Evolutionary conservation across 2,797 vertebrate genomes (phyloP).

Genomic region (Ammospiza maritima): DNA sequence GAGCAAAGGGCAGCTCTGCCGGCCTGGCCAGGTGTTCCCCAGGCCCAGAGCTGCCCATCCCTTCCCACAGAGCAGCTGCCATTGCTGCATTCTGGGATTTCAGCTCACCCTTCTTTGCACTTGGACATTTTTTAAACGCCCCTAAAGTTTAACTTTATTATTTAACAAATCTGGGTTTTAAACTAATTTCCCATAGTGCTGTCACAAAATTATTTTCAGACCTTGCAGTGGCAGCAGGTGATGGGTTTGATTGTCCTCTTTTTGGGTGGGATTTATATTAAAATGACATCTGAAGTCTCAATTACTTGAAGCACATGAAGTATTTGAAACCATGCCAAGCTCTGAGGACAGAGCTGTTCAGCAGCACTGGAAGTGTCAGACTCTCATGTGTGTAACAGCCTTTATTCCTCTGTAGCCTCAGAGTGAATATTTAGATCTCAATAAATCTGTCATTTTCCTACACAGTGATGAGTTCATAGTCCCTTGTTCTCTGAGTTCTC

Average conservation of each 20-base stretch:
- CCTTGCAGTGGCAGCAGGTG: neutral
- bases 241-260: neutral
- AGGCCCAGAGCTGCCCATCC: neutral
- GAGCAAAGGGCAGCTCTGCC: neutral
- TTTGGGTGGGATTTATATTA: neutral
- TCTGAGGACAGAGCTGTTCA: neutral
- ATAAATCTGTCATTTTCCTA: conserved; percentile 26
- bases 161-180: neutral
- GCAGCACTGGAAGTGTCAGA: neutral
- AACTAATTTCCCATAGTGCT: neutral
- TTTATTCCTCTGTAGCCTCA: neutral
- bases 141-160: neutral
- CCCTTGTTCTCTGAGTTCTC: neutral
- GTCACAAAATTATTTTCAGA: neutral
- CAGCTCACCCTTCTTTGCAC: neutral
- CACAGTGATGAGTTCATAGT: neutral
- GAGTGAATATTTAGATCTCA: neutral
- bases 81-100: neutral
- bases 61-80: neutral
- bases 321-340: neutral
- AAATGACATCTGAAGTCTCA: neutral
- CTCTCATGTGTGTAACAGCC: neutral
- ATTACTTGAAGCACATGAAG: neutral
- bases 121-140: neutral
- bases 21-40: rapidly evolving